Base-by-base conservation (phyloP, 2,797 vertebrate species). In the Parambassis ranga region DNA sequence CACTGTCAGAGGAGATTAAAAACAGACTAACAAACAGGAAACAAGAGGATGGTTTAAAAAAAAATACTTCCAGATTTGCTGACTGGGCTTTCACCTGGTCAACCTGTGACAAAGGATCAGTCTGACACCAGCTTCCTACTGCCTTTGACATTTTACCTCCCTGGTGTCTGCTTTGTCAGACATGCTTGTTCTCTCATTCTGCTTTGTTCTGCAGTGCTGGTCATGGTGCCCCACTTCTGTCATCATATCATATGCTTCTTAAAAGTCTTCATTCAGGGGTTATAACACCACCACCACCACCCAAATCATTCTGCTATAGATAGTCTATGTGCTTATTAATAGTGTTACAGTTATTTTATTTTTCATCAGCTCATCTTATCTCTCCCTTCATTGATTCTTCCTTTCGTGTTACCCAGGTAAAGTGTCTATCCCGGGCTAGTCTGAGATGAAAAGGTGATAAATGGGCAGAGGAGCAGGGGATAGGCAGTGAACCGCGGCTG, bases 391-490 rank as follows among this genome's bases (percentile, higher is more conserved):
- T 18, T 31, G 46, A 50, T 68, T 59, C 24, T 24, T 3, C 52
- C 53, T 52, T 3, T 44, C 65, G 71, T 69, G 50, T 64, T 74
- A 71, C 66, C 52, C 48, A 56, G 55, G 69, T 67, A 48, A 66
- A 62, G 51, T 36, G 56, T 65, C 57, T 52, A 44, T 68, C 35
- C 52, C 16, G 24, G 24, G 65, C 43, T 32, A 18, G 43, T 39
- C 35, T 30, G 23, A 70, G 59, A 64, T 16, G 1, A 50, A 65
- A 32, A 56, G 39, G 62, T 76, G 73, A 85, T 75, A 75, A 83
- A 82, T 69, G 72, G 81, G 56, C 57, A 36, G 58, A 51, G 39
- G 39, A 61, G 56, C 2, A 13, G 69, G 35, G 51, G 50, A 37
- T 36, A 18, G 78, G 65, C 39, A 46, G 33, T 1, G 32, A 52